These are phyloP conservation scores for Gerris buenoi DNA, from an alignment of 1,140 invertebrate genomes.

Conservation along the genomic window DNA sequence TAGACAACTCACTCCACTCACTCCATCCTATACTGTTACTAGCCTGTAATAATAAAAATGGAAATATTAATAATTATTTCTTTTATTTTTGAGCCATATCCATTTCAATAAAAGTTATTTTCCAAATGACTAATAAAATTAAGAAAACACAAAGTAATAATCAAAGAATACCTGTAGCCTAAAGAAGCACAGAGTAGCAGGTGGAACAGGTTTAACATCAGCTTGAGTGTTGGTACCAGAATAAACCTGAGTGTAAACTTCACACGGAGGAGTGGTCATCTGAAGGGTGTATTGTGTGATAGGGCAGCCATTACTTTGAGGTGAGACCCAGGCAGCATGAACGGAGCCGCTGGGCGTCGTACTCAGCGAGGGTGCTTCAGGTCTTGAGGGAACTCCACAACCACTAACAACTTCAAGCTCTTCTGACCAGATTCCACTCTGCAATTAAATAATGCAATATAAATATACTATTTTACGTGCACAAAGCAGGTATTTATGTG, in stretches of 20 bases:
- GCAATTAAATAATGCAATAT: constrained; percentile 8
- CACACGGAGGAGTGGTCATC: constrained; percentile 35
- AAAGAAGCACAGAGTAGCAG: constrained; percentile 64
- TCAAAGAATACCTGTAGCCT: constrained; percentile 39
- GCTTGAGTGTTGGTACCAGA: constrained; percentile 36
- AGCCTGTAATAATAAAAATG: constrained; percentile 34
- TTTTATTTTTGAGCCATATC: too few species aligned
- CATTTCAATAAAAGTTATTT: too few species aligned
- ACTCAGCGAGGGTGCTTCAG: constrained; percentile 32
- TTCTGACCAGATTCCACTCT: constrained; percentile 59
- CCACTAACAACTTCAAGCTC: constrained; percentile 55
- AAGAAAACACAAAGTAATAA: constrained; percentile 6
- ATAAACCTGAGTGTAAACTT: constrained; percentile 37
- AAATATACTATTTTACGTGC: background rate
- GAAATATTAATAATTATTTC: too few species aligned
- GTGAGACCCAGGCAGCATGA: constrained; percentile 55
- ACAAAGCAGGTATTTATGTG: too few species aligned
- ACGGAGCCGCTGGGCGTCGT: constrained; percentile 40
- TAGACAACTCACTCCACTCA: constrained; percentile 41
- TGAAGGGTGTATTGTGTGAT: constrained; percentile 64
- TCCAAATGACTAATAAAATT: too few species aligned
- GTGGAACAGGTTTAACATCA: constrained; percentile 53
- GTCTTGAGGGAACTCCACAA: constrained; percentile 62
- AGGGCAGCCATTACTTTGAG: constrained; percentile 57
- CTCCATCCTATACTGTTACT: constrained; percentile 60